Evolutionary conservation across 2,888 invertebrate genomes (phyloP).

Genomic region (Serrognathus titanus): DNA sequence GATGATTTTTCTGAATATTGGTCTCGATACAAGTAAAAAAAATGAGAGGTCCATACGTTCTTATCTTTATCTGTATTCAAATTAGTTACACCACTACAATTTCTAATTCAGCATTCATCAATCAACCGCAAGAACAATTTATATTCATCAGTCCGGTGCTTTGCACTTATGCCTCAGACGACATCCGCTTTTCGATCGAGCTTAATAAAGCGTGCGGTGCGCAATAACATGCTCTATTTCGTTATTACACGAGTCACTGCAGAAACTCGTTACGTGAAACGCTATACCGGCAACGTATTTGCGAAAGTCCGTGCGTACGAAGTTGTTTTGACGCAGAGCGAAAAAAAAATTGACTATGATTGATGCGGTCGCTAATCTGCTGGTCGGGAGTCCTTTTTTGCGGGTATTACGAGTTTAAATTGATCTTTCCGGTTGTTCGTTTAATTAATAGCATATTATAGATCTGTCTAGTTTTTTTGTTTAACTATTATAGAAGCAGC

Average conservation of each 20-base stretch:
- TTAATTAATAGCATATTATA: neutral
- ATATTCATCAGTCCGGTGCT: constrained; percentile 6
- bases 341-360: constrained; percentile 2
- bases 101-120: constrained; percentile 12
- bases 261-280: constrained; percentile 9
- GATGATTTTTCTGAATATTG: no score
- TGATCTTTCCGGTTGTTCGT: neutral
- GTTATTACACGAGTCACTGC: constrained; percentile 13
- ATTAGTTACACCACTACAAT: constrained; percentile 1
- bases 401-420: neutral
- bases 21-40: no score
- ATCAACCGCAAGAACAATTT: constrained; percentile 10
- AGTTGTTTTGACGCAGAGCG: neutral
- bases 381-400: neutral
- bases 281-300: constrained; percentile 1
- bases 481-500: neutral
- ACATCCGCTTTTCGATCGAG: constrained; percentile 17
- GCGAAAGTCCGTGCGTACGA: neutral
- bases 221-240: constrained; percentile 29
- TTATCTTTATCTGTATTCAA: neutral
- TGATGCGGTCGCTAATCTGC: neutral
- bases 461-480: neutral
- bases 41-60: neutral
- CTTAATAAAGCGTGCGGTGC: constrained; percentile 23
- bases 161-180: constrained; percentile 18